Evolutionary conservation across 2,113 vertebrate species (phyloP).

Genomic region (Chaetorhynchus papuensis): DNA sequence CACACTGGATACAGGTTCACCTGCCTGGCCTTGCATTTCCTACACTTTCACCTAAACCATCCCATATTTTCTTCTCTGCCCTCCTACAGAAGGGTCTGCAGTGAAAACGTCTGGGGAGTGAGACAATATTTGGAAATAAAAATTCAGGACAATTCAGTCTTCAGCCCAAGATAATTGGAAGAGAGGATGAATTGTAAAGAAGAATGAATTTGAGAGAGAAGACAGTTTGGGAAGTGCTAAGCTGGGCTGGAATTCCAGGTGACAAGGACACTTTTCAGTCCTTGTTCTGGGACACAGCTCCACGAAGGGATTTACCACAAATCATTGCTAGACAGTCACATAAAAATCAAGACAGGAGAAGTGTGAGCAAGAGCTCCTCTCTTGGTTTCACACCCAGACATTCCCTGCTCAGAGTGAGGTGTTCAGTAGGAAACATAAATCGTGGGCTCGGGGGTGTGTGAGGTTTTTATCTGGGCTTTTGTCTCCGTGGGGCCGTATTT

Average conservation of each 20-base stretch:
- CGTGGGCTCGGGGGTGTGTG: not conserved
- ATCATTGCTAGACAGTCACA: not conserved
- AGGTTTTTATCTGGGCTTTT: not conserved
- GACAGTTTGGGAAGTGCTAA: not conserved
- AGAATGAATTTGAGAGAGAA: not conserved
- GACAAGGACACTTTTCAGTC: not conserved
- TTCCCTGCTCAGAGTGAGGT: not conserved
- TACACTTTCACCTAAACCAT: not conserved
- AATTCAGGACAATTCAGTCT: not conserved
- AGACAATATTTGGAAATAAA: not conserved
- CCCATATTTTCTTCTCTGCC: rapidly evolving
- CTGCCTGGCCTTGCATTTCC: not conserved
- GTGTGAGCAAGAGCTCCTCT: not conserved
- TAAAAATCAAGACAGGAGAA: not conserved
- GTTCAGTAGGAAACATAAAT: not conserved
- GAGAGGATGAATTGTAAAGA: not conserved
- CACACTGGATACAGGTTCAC: no score
- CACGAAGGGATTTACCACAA: not conserved
- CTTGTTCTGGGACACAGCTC: not conserved
- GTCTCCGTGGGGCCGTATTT: not conserved
- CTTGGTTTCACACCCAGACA: not conserved
- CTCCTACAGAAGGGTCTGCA: not conserved
- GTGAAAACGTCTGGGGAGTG: rapidly evolving
- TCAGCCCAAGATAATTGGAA: not conserved
- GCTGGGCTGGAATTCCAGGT: not conserved